Evolutionary conservation across 2,797 vertebrate genomes (phyloP).

Genomic region (Helicolenus hilgendorfi): DNA sequence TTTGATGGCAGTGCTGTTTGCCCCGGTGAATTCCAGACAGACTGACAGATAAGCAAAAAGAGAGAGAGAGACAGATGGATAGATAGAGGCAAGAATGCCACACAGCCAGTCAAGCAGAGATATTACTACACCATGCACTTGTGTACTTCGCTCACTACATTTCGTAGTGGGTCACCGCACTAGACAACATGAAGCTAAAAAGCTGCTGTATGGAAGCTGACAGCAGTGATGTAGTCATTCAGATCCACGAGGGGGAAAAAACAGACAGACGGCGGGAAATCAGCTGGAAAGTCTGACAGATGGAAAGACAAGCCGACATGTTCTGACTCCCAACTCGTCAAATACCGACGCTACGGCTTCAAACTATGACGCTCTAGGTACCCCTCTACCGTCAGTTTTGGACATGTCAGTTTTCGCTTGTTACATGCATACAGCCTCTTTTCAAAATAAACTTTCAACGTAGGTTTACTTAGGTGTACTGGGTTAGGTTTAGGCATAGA

Average conservation of each 20-base stretch:
- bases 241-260: neutral
- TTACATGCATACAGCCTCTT: too few species aligned
- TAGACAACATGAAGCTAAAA: neutral
- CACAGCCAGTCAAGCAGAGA: neutral
- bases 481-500: too few species aligned
- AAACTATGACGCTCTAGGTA: too few species aligned
- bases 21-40: slow-evolving; percentile 6
- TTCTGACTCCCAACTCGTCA: neutral
- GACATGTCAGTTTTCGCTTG: too few species aligned
- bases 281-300: neutral
- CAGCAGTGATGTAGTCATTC: neutral
- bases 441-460: too few species aligned
- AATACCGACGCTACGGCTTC: neutral
- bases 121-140: neutral
- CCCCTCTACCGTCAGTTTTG: too few species aligned
- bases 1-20: neutral
- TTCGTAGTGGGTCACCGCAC: neutral
- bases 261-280: neutral
- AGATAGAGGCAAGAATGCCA: neutral
- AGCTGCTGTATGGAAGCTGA: neutral
- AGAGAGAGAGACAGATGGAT: neutral
- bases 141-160: too few species aligned
- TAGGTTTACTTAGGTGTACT: too few species aligned
- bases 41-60: slow-evolving; percentile 6
- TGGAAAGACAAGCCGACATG: neutral